Evolutionary conservation across 2,888 invertebrate species (phyloP).

Genomic region (Hanleya hanleyi): DNA sequence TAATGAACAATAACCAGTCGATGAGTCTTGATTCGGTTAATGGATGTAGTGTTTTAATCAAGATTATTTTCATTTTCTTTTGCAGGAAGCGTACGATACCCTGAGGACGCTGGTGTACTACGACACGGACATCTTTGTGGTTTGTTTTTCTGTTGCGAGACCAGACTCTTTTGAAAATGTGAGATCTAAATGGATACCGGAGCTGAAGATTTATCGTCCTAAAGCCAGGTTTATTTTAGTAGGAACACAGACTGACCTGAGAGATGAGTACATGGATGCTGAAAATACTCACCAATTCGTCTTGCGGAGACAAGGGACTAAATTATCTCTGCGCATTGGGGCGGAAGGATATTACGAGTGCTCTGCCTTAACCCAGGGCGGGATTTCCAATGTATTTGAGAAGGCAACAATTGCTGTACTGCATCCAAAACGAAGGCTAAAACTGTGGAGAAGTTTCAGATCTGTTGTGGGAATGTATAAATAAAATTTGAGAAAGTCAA

Average conservation of each 20-base stretch:
- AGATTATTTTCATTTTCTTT: slow-evolving; percentile 9
- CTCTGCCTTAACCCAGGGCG: slow-evolving; percentile 44
- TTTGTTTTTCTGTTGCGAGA: slow-evolving; percentile 60
- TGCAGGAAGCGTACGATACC: slow-evolving; percentile 63
- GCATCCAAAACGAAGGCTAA: slow-evolving; percentile 45
- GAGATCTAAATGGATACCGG: slow-evolving; percentile 58
- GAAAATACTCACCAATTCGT: background rate
- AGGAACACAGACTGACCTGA: slow-evolving; percentile 60
- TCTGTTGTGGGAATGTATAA: slow-evolving; percentile 3
- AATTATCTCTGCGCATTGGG: slow-evolving; percentile 34
- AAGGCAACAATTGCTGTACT: slow-evolving; percentile 43
- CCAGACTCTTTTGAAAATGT: slow-evolving; percentile 60
- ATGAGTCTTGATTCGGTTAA: too few relatives aligned
- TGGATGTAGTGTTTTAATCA: too few relatives aligned
- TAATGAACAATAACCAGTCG: too few relatives aligned
- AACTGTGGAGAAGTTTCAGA: slow-evolving; percentile 48
- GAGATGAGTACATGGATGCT: slow-evolving; percentile 25
- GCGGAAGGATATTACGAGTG: slow-evolving; percentile 44
- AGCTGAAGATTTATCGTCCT: slow-evolving; percentile 58
- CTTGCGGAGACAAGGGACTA: slow-evolving; percentile 27
- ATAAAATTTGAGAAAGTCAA: too few relatives aligned
- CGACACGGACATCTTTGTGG: slow-evolving; percentile 62
- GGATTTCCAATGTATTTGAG: slow-evolving; percentile 50
- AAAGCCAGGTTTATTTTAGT: slow-evolving; percentile 59
- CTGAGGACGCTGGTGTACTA: slow-evolving; percentile 59